Conservation (phyloP, 2,888 invertebrate genomes). For the Scrobipalpa costella region DNA sequence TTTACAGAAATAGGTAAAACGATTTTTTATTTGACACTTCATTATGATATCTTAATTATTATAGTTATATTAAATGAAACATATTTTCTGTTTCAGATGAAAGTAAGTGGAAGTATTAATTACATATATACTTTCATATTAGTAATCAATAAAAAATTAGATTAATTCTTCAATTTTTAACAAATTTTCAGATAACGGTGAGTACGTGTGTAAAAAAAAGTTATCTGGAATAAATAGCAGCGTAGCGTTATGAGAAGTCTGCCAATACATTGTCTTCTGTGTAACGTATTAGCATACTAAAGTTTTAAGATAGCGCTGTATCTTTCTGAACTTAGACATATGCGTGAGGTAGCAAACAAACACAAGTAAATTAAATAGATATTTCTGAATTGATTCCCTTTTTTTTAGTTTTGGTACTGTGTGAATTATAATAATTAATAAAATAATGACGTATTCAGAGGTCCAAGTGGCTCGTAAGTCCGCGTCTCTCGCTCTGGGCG, state of each 20-base stretch:
- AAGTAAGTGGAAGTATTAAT: constrained; percentile 30
- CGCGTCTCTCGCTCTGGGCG: not conserved
- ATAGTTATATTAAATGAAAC: constrained; percentile 9
- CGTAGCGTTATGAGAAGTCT: too few relatives aligned
- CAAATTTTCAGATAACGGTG: not conserved
- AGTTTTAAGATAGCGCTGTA: too few relatives aligned
- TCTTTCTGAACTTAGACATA: too few relatives aligned
- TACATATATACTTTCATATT: not conserved
- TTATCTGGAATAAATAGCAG: too few relatives aligned
- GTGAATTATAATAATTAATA: not conserved
- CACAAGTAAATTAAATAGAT: too few relatives aligned
- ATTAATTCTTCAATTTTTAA: not conserved
- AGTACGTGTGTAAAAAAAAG: not conserved
- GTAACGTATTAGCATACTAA: too few relatives aligned
- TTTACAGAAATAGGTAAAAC: constrained; percentile 3
- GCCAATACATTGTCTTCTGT: too few relatives aligned
- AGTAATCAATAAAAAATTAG: too few relatives aligned
- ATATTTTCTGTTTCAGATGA: constrained; percentile 34
- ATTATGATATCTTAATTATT: not conserved
- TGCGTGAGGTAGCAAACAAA: too few relatives aligned
- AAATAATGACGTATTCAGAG: constrained; percentile 1
- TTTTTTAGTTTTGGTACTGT: too few relatives aligned
- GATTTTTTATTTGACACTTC: not conserved
- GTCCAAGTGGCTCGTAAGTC: not conserved
- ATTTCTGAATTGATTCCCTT: too few relatives aligned